These are phyloP conservation scores for Cynopterus brachyotis DNA, from an alignment of 2,113 vertebrate species.

Conservation along the genomic window DNA sequence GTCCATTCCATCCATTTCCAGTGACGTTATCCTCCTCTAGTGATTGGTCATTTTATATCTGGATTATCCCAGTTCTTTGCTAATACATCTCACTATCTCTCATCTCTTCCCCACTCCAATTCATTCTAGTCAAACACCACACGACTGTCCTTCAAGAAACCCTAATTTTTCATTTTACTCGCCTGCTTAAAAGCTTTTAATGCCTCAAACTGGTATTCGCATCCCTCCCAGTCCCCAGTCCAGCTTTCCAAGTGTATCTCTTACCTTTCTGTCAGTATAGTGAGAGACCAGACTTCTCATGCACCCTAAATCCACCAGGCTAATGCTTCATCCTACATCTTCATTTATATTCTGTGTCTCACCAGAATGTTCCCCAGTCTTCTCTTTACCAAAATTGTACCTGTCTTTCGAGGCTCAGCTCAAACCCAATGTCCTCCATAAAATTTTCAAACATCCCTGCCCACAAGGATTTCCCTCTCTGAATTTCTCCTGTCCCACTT, in stretches of 20 bases:
- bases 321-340: fast-evolving
- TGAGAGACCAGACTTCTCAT: background rate
- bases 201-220: too few species aligned
- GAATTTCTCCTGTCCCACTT: background rate
- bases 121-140: background rate
- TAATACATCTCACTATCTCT: background rate
- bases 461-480: background rate
- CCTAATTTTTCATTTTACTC: background rate
- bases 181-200: background rate
- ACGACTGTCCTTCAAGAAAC: background rate
- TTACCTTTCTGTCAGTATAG: fast-evolving
- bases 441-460: background rate
- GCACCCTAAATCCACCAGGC: fast-evolving
- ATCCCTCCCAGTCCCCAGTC: too few species aligned
- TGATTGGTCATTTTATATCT: fast-evolving
- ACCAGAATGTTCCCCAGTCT: background rate
- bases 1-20: fast-evolving
- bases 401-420: background rate
- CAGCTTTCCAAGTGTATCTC: background rate
- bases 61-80: background rate
- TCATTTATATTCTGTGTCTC: fast-evolving
- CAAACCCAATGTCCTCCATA: background rate
- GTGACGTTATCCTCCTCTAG: fast-evolving
- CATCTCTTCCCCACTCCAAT: fast-evolving
- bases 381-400: background rate